Evolutionary conservation across 2,113 vertebrate species (phyloP).

Genomic region (Amblyopsis rosae): DNA sequence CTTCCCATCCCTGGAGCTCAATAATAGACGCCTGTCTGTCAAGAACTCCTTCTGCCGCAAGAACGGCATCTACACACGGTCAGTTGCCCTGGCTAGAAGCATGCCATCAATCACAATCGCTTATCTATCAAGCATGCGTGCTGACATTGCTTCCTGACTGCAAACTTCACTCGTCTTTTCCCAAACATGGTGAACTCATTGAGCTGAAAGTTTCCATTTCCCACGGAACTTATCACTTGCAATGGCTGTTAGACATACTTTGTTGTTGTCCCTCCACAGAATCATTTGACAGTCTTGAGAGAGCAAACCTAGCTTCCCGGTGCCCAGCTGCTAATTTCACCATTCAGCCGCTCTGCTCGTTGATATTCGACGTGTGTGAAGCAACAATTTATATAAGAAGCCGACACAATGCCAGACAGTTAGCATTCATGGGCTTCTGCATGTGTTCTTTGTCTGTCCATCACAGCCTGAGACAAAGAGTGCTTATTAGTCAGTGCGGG

Average conservation of each 20-base stretch:
- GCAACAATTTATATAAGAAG: conserved; percentile 57
- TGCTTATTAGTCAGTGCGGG: conserved; percentile 42
- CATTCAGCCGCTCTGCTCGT: conserved; percentile 48
- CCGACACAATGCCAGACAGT: conserved; percentile 61
- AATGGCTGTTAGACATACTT: conserved; percentile 52
- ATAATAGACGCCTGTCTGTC: conserved; percentile 92
- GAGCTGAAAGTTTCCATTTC: conserved; percentile 17
- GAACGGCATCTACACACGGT: conserved; percentile 97
- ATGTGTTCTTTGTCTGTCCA: conserved; percentile 63
- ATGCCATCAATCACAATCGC: not conserved
- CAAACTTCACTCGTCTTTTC: not conserved
- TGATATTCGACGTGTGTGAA: conserved; percentile 66
- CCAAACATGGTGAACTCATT: conserved; percentile 3
- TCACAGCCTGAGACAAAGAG: conserved; percentile 59
- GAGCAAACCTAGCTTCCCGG: conserved; percentile 43
- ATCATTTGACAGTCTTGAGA: conserved; percentile 50
- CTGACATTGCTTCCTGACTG: not conserved
- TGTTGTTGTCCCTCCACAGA: conserved; percentile 21
- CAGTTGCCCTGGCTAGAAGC: conserved; percentile 23
- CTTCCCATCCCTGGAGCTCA: conserved; percentile 94
- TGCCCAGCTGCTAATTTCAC: conserved; percentile 48
- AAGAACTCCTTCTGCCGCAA: conserved; percentile 98
- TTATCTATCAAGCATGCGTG: not conserved
- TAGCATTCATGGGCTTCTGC: conserved; percentile 60
- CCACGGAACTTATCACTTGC: conserved; percentile 36